Evolutionary conservation across 35 echinoderm and acorn worm genomes (phyloP), one percentile per base, ranked within the genome.

Genomic region (Eucidaris tribuloides): DNA sequence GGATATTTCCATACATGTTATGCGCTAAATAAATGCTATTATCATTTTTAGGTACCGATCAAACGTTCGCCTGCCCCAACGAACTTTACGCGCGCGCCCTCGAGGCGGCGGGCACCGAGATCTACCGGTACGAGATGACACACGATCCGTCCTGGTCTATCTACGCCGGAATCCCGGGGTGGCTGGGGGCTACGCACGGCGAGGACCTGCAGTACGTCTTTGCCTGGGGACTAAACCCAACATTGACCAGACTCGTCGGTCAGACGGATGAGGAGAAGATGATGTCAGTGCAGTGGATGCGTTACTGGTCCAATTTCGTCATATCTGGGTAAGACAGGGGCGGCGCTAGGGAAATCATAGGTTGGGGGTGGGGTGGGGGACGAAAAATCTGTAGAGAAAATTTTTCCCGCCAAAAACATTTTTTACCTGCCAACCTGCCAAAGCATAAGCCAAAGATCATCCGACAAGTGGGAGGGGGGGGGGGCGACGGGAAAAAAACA

Each of bases 131-230:
- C 34, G 42, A 87, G 20, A 83, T 97, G 78, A 97, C 91, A 6
- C 89, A 97, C 76, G 33, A 84, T 37, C 94, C 94, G 15, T 79
- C 77, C 7, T 74, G 68, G 68, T 74, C 68, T 9, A 36, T 74
- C 37, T 74, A 74, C 41, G 68, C 35, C 2, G 68, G 68, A 22
- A 22, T 55, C 22, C 79, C 40, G 17, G n/a, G 42, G 2, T 63
- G 59, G 65, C 19, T 22, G 3, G 79, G 49, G 2, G 85, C 81
- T 22, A 80, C 83, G 20, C 93, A 96, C 61, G 79, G 82, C 2
- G 93, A 96, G 35, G 93, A 96, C 36, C 32, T 96, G 31, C 84
- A 71, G 24, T 96, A 92, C 71, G 89, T 96, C 7, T 90, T 90
- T 64, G 88, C 81, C 20, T 84, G 42, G 29, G 45, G 58, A 31